A percentile compares a stretch with the other conserved stretches of the same genome.
Conservation (phyloP, 2,797 vertebrate genomes). For the Pygocentrus nattereri region DNA sequence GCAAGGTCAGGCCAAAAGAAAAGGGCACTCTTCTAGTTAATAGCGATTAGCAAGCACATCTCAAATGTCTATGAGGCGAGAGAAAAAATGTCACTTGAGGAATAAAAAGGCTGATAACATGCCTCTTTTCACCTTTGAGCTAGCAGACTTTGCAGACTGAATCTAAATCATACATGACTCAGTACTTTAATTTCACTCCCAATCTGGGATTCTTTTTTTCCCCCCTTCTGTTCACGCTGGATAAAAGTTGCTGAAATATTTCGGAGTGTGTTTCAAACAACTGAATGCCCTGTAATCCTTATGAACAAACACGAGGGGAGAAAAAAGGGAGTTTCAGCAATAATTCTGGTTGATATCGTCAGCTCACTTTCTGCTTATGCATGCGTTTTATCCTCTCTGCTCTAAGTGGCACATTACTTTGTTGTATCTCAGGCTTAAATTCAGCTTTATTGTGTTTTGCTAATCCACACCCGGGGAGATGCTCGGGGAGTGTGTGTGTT, state of each 20-base stretch:
- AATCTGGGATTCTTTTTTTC: slow-evolving; percentile 38
- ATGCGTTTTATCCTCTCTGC: slow-evolving; percentile 39
- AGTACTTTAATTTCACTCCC: slow-evolving; percentile 24
- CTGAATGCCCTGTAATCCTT: slow-evolving; percentile 45
- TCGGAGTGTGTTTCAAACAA: slow-evolving; percentile 23
- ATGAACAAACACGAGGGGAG: slow-evolving; percentile 32
- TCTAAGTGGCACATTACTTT: slow-evolving; percentile 40
- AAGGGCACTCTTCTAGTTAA: slow-evolving; percentile 53
- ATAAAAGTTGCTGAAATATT: slow-evolving; percentile 36
- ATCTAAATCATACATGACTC: slow-evolving; percentile 52
- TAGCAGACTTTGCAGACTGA: slow-evolving; percentile 34
- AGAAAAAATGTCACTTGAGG: slow-evolving; percentile 54
- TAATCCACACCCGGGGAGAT: slow-evolving; percentile 31
- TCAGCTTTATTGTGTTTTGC: slow-evolving; percentile 30
- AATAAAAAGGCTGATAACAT: slow-evolving; percentile 59
- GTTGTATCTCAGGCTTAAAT: slow-evolving; percentile 46
- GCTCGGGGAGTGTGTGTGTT: slow-evolving; percentile 22
- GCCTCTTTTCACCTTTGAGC: slow-evolving; percentile 48
- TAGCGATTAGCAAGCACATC: slow-evolving; percentile 39
- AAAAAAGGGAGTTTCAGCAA: slow-evolving; percentile 21
- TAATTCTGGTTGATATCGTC: slow-evolving; percentile 41
- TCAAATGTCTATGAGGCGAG: slow-evolving; percentile 50
- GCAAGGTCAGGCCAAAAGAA: slow-evolving; percentile 57
- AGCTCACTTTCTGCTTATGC: slow-evolving; percentile 47
- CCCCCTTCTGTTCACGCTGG: background rate